Base-by-base conservation (phyloP, 1,140 invertebrate genomes). In the Atopsyche davidsoni region DNA sequence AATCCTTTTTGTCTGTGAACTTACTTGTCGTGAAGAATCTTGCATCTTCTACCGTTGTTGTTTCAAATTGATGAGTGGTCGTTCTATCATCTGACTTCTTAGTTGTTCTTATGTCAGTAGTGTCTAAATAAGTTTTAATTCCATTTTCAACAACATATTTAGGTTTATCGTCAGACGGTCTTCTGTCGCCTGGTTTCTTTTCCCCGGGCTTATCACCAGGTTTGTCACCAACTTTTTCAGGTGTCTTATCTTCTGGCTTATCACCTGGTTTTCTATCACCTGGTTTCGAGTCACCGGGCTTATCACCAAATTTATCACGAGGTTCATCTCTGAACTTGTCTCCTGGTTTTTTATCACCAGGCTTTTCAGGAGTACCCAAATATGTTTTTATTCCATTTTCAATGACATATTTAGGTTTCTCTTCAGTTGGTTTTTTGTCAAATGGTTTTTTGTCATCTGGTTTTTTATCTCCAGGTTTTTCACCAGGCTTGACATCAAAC, bases 361-460 rank as follows among this genome's bases (percentile, higher is more conserved):
- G 17, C 11, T n/a, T 23, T 24, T 28, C 40, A 19, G 13, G 40
- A n/a, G n/a, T 72, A 22, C 65, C 69, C 57, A 65, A 62, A 60
- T 68, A 70, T 35, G 67, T 69, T 10, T 67, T 73, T 36, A 73
- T 61, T n/a, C 71, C 71, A 59, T 73, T 72, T 60, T 73, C 66
- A 13, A 66, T 73, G 16, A 72, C 66, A 44, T 72, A 73, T 24
- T 66, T 60, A n/a, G 66, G 25, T 13, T 50, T 16, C 14, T 46
- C 22, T 18, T 13, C 4, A 22, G 18, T 18, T 24, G 46, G 36
- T 39, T 39, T 45, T 7, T 31, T 43, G 6, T 43, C 41, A 43
- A 13, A 4, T 13, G 45, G 46, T 24, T 34, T 35, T 19, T 50
- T 46, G 1, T 34, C 42, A 17, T 18, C 28, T 45, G 45, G 46